Base-by-base conservation (phyloP, 2,888 invertebrate genomes). In the Heteromurus nitidus region DNA sequence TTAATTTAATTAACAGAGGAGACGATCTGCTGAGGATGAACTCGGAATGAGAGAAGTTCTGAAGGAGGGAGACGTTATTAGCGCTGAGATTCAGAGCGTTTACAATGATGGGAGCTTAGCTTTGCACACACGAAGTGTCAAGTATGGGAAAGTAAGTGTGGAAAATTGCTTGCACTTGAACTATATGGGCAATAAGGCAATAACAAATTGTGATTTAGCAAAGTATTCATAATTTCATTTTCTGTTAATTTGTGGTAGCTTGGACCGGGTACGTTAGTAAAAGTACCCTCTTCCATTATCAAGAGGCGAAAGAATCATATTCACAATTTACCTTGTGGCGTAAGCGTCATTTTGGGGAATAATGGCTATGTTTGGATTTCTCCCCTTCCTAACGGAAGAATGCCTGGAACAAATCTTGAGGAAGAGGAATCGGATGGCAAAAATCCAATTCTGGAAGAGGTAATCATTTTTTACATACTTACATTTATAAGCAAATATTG, bases 61-160 rank as follows among this genome's bases (percentile, higher is more conserved):
- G 64, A 94, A 95, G 89, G 97, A 98, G 90, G 97, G 97, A 20
- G 99, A 99, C 90, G 91, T 99, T 0, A 96, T 99, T 82, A 97
- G 97, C 90, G 99, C 98, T 3, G 98, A 99, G 91, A 98, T 99
- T 0, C 98, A 99, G 89, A 96, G 94, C 89, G 93, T 97, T 3
- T 96, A 93, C 89, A 92, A 93, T 69, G 99, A 99, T 90, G 98
- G 99, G 0, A 93, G 96, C 0, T 90, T 99, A 20, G 96, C 97
- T 0, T 90, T 99, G 16, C 98, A 99, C 88, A 98, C 99, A 0
- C 93, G 99, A 88, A 98, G 96, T 90, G 92, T 98, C 79, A 97
- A 97, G 89, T 99, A 99, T 91, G 99, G 99, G 79, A 99, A 99
- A 92, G 94, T 96, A 89, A n/a, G n/a, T n/a, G n/a, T n/a, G n/a